Evolutionary conservation across 1,140 invertebrate genomes (phyloP).

Genomic region (Hylaeus anthracinus): DNA sequence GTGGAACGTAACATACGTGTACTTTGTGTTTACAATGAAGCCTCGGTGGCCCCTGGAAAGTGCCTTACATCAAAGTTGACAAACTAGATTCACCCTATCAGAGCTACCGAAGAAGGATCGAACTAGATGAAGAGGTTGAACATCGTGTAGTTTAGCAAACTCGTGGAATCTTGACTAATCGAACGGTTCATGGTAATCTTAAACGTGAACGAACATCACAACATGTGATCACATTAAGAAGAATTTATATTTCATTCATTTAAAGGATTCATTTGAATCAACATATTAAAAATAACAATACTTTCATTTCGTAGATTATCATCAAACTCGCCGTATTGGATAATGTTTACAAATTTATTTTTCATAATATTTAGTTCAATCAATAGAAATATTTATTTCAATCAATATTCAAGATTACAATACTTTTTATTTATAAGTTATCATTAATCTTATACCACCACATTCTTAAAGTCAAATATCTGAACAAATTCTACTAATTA

Average conservation of each 20-base stretch:
- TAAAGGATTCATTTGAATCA: too few relatives aligned
- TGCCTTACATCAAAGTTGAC: slow-evolving; percentile 73
- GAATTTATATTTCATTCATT: background rate
- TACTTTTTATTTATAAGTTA: too few relatives aligned
- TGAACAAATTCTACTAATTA: background rate
- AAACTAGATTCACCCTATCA: slow-evolving; percentile 69
- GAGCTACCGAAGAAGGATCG: background rate
- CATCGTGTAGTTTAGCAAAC: slow-evolving; percentile 8
- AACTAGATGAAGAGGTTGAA: background rate
- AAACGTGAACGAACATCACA: slow-evolving; percentile 2
- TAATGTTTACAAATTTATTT: too few relatives aligned
- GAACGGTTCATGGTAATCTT: slow-evolving; percentile 33
- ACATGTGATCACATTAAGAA: background rate
- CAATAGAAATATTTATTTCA: too few relatives aligned
- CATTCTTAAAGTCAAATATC: too few relatives aligned
- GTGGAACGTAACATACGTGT: slow-evolving; percentile 29
- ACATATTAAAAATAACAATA: too few relatives aligned
- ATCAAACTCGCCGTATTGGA: too few relatives aligned
- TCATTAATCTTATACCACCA: too few relatives aligned
- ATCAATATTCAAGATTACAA: too few relatives aligned
- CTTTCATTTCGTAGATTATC: too few relatives aligned
- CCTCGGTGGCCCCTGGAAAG: slow-evolving; percentile 50
- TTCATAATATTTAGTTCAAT: too few relatives aligned
- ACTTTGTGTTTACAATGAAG: slow-evolving; percentile 57
- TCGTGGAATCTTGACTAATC: slow-evolving; percentile 49